phyloP scores from a whole-genome alignment of 2,888 invertebrate genomes.

The Limnephilus lunatus region DNA sequence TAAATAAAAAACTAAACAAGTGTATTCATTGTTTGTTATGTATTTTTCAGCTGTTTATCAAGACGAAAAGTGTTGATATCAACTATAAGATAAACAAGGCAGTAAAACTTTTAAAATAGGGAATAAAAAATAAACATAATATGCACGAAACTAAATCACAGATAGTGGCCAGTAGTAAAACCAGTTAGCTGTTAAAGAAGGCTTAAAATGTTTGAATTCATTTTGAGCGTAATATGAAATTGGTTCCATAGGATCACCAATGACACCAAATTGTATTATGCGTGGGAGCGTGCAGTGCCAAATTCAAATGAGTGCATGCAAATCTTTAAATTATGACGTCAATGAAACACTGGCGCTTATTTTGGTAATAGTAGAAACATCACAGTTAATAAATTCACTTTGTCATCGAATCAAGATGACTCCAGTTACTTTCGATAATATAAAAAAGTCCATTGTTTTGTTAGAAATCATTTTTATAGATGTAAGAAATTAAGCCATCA shows the following conservation, averaged over 20 bases:
- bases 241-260: background rate
- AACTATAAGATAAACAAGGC: no score
- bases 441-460: background rate
- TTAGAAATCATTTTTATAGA: background rate
- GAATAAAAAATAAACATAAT: no score
- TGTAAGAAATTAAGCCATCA: constrained; percentile 10
- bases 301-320: constrained; percentile 2
- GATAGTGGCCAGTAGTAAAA: background rate
- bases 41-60: no score
- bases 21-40: no score
- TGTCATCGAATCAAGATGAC: background rate
- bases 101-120: no score
- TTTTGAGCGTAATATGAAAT: background rate
- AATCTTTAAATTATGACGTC: background rate
- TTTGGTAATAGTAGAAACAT: background rate
- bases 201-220: background rate
- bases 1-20: no score
- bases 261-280: background rate
- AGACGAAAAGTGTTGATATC: no score
- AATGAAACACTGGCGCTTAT: background rate
- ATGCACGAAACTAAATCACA: background rate
- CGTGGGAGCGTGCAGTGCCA: background rate
- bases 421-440: background rate
- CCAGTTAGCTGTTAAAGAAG: no score
- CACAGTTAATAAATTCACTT: background rate